A percentile compares a stretch with the other conserved stretches of the same genome.
phyloP scores from a whole-genome alignment of 2,888 invertebrate species.

The Acrocyrtus sp. region DNA sequence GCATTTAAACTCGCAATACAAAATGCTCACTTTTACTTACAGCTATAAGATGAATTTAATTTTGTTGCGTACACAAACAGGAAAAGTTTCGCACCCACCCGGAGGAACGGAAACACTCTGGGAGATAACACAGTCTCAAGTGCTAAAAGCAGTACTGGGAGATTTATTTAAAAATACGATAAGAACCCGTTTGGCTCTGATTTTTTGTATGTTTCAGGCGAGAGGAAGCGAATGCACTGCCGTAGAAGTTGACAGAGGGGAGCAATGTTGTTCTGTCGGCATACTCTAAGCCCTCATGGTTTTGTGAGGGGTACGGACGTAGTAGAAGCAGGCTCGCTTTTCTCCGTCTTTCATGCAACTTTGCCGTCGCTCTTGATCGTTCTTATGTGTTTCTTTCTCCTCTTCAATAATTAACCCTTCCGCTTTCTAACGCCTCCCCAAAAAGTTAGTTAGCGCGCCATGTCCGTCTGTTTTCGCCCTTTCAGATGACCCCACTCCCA shows the following conservation, averaged over 20 bases:
- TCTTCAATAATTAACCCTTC: conserved; percentile 27
- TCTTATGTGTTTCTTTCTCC: conserved; percentile 45
- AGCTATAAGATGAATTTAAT: no score
- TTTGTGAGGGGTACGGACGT: conserved; percentile 35
- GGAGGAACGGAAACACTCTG: background rate
- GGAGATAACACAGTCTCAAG: background rate
- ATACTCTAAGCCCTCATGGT: conserved; percentile 26
- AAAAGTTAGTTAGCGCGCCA: background rate
- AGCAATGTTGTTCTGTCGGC: conserved; percentile 17
- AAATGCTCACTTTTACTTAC: no score
- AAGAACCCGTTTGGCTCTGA: background rate
- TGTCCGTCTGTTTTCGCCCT: conserved; percentile 6
- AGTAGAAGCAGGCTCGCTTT: conserved; percentile 29
- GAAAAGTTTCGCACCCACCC: no score
- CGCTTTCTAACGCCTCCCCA: background rate
- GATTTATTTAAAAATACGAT: background rate
- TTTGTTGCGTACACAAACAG: no score
- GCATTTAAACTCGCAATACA: no score
- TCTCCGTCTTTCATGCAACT: conserved; percentile 32
- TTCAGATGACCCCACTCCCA: conserved; percentile 12
- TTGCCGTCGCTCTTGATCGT: conserved; percentile 17
- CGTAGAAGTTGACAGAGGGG: conserved; percentile 12
- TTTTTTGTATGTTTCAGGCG: background rate
- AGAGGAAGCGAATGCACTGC: background rate
- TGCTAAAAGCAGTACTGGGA: background rate